A percentile compares a stretch with the other conserved stretches of the same genome.
Conservation (phyloP, 2,113 vertebrate species). For the Acanthisitta chloris region DNA sequence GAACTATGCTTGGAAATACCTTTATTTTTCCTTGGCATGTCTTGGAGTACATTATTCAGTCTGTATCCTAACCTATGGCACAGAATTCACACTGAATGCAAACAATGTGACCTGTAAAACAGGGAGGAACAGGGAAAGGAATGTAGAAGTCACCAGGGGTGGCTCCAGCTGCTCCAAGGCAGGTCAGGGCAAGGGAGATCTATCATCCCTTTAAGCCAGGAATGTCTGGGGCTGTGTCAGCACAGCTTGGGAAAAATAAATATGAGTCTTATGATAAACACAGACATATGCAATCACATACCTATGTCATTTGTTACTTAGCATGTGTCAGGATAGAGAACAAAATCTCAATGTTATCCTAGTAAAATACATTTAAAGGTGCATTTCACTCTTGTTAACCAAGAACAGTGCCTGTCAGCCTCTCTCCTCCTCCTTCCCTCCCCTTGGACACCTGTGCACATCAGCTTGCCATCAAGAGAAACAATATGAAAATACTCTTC, state of each 20-base stretch:
- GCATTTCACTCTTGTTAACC: not conserved
- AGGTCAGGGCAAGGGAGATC: not conserved
- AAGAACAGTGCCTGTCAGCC: not conserved
- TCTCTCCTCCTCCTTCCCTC: not conserved
- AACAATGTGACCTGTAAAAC: not conserved
- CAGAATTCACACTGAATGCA: not conserved
- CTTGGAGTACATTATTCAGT: not conserved
- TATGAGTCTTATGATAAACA: accelerated
- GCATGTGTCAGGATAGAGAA: not conserved
- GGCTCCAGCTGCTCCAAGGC: not conserved
- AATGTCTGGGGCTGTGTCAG: not conserved
- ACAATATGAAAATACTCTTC: not conserved
- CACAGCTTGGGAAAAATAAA: not conserved
- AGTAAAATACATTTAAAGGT: not conserved
- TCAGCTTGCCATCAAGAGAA: not conserved
- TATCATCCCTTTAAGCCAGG: not conserved
- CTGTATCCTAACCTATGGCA: not conserved
- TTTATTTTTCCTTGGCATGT: not conserved
- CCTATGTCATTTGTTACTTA: not conserved
- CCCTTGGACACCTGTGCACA: too few species aligned
- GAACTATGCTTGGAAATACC: not conserved
- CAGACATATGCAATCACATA: not conserved
- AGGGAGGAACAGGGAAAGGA: not conserved
- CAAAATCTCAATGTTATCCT: not conserved
- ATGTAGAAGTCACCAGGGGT: not conserved